Conservation (phyloP, 2,888 invertebrate species). For the Ochlodes sylvanus region DNA sequence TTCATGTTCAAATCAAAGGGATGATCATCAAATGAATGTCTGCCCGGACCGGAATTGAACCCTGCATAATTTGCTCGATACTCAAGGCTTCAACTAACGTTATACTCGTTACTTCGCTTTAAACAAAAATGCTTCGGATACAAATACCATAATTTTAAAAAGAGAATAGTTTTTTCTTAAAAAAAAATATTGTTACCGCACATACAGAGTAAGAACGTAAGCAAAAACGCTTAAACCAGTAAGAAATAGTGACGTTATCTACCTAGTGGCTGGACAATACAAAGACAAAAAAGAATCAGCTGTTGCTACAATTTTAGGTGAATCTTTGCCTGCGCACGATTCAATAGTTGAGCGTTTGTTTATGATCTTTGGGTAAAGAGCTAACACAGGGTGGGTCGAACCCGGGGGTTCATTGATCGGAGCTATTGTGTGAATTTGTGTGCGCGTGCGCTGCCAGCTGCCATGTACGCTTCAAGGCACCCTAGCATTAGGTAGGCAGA, state of each 20-base stretch:
- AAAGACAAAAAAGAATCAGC: conserved; percentile 24
- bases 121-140: too few relatives aligned
- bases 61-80: too few relatives aligned
- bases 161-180: too few relatives aligned
- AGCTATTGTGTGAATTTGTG: conserved; percentile 60
- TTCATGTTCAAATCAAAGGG: too few relatives aligned
- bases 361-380: conserved; percentile 37
- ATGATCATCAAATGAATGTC: too few relatives aligned
- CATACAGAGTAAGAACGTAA: too few relatives aligned
- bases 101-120: too few relatives aligned
- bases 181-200: too few relatives aligned
- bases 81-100: too few relatives aligned
- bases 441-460: conserved; percentile 82
- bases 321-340: conserved; percentile 25
- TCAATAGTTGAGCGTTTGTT: conserved; percentile 30
- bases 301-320: conserved; percentile 33
- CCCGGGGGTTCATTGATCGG: conserved; percentile 79
- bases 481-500: conserved; percentile 66
- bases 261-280: too few relatives aligned
- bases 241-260: neutral
- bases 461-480: conserved; percentile 52
- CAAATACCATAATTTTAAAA: too few relatives aligned
- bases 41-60: too few relatives aligned
- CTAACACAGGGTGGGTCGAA: conserved; percentile 50
- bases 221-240: neutral